Percentiles rank a stretch among this genome's conserved stretches.
These are phyloP conservation scores for Chlamydotis undulata DNA, from an alignment of 2,113 vertebrate species.

Conservation along the genomic window DNA sequence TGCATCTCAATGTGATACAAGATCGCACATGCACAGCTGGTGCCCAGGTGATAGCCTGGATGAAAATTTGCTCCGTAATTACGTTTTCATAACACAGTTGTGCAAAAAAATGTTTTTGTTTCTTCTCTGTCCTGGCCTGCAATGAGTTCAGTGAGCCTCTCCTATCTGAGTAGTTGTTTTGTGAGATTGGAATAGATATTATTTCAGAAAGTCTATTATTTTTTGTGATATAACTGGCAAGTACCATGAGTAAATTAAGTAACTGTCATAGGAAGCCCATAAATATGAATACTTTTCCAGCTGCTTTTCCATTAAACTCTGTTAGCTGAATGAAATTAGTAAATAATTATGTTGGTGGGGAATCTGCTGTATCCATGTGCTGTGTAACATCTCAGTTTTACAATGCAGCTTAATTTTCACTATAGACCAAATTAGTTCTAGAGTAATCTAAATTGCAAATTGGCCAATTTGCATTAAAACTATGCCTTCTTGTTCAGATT, in stretches of 20 bases:
- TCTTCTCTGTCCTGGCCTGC: not conserved
- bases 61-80: constrained; percentile 44
- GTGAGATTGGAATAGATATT: constrained; percentile 47
- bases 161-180: constrained; percentile 37
- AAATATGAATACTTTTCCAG: constrained; percentile 75
- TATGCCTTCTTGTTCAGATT: constrained; percentile 77
- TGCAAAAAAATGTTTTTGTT: constrained; percentile 4
- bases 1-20: not conserved
- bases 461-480: constrained; percentile 75
- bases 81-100: constrained; percentile 43
- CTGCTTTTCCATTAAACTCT: constrained; percentile 76
- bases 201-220: constrained; percentile 64
- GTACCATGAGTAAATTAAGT: constrained; percentile 66
- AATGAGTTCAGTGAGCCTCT: constrained; percentile 58
- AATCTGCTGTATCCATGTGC: constrained; percentile 62
- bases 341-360: constrained; percentile 79
- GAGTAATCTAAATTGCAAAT: constrained; percentile 79
- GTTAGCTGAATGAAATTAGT: constrained; percentile 75
- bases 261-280: constrained; percentile 64
- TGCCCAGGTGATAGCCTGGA: constrained; percentile 23
- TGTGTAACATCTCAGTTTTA: constrained; percentile 63
- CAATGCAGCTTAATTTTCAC: constrained; percentile 70
- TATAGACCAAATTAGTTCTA: constrained; percentile 73
- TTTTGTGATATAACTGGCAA: constrained; percentile 52
- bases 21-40: not conserved